phyloP scores from a whole-genome alignment of 2,113 vertebrate genomes.

The Paradoxurus hermaphroditus region DNA sequence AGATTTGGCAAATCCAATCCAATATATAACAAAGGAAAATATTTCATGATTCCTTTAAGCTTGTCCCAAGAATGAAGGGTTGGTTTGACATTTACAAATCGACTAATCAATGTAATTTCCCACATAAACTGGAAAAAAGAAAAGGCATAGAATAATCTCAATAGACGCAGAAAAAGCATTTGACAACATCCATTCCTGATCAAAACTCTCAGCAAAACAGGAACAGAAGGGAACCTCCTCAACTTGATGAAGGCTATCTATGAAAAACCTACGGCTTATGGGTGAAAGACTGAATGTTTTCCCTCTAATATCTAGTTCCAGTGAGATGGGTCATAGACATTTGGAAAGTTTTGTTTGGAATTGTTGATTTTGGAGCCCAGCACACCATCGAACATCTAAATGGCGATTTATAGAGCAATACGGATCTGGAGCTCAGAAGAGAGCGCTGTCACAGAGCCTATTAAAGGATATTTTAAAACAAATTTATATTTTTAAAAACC shows the following conservation, averaged over 20 bases:
- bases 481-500: neutral
- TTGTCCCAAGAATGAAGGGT: neutral
- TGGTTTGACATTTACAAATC: neutral
- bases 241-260: neutral
- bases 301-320: neutral
- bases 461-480: neutral
- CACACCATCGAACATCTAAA: neutral
- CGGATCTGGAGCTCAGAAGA: neutral
- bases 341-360: neutral
- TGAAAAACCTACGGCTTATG: neutral
- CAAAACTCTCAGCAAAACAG: neutral
- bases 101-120: neutral
- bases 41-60: neutral
- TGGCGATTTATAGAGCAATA: neutral
- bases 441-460: neutral
- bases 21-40: neutral
- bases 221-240: neutral
- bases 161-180: neutral
- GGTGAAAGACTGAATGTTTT: neutral
- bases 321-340: neutral
- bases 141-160: neutral
- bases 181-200: neutral
- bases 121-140: neutral
- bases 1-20: neutral
- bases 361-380: neutral